Evolutionary conservation across 2,113 vertebrate genomes (phyloP).

Genomic region (Galeopterus variegatus): DNA sequence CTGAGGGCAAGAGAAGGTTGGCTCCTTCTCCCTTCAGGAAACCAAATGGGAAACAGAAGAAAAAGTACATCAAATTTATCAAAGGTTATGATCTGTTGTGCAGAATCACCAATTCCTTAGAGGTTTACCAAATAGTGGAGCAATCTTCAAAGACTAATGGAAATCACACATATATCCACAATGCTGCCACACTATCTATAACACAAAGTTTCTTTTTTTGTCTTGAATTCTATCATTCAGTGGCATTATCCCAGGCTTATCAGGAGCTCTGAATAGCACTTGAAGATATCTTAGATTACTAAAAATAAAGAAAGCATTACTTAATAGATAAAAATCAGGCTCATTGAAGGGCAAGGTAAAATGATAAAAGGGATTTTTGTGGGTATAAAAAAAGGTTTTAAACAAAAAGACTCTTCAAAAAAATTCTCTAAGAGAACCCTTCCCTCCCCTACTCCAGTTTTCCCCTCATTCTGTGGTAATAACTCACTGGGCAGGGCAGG

Average conservation of each 20-base stretch:
- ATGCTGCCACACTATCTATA: neutral
- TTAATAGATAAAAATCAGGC: slow-evolving; percentile 23
- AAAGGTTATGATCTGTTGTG: neutral
- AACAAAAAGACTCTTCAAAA: slow-evolving; percentile 8
- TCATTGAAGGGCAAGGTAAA: neutral
- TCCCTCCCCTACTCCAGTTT: neutral
- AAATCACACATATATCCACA: neutral
- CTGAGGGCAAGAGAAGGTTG: neutral
- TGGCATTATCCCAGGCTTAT: slow-evolving; percentile 31
- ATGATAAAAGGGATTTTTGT: slow-evolving; percentile 10
- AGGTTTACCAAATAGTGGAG: neutral
- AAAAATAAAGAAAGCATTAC: slow-evolving; percentile 50
- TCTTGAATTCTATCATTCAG: neutral
- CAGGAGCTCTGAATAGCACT: neutral
- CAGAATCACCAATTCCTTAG: neutral
- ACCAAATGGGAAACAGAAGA: neutral
- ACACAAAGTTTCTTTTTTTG: slow-evolving; percentile 11
- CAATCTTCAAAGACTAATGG: neutral
- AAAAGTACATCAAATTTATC: neutral
- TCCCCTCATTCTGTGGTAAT: neutral
- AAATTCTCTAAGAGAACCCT: neutral
- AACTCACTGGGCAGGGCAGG: slow-evolving; percentile 94
- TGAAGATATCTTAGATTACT: slow-evolving; percentile 14
- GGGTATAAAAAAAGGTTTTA: slow-evolving; percentile 22
- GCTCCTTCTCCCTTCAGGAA: neutral